Conservation (phyloP, 1,140 invertebrate genomes). For the Drosophila jambulina region DNA sequence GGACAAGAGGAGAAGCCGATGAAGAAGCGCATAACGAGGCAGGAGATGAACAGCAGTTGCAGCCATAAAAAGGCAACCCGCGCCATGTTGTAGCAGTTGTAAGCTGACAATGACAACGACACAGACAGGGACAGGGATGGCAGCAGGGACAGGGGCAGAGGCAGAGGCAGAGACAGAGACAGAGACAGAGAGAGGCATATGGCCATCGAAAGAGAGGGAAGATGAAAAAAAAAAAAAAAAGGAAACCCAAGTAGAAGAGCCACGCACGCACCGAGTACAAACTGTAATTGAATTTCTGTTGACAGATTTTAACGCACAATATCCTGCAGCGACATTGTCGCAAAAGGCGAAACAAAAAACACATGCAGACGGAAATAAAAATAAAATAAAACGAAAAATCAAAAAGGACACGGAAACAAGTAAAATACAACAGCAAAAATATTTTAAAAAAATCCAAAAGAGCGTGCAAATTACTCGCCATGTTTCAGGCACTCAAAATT, state of each 20-base stretch:
- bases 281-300: constrained; percentile 82
- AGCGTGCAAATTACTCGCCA: constrained; percentile 15
- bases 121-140: neutral
- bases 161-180: constrained; percentile 5
- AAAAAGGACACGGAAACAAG: neutral
- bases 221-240: neutral
- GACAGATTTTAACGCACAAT: constrained; percentile 82
- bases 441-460: constrained; percentile 7
- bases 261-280: constrained; percentile 38
- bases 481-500: constrained; percentile 11
- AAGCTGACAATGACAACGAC: constrained; percentile 49
- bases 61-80: constrained; percentile 60
- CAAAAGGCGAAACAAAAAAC: constrained; percentile 33
- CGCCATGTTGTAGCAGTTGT: constrained; percentile 55
- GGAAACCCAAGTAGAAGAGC: constrained; percentile 4
- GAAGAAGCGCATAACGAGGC: constrained; percentile 36
- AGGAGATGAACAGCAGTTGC: constrained; percentile 57
- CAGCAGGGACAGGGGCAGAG: neutral
- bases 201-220: constrained; percentile 5
- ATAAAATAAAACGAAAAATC: constrained; percentile 1
- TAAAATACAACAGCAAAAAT: constrained; percentile 2
- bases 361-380: constrained; percentile 15
- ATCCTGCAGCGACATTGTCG: constrained; percentile 74
- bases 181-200: constrained; percentile 14
- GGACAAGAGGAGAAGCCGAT: constrained; percentile 1